Base-by-base conservation (phyloP, 1,140 invertebrate species). In the Drosophila setifemur region DNA sequence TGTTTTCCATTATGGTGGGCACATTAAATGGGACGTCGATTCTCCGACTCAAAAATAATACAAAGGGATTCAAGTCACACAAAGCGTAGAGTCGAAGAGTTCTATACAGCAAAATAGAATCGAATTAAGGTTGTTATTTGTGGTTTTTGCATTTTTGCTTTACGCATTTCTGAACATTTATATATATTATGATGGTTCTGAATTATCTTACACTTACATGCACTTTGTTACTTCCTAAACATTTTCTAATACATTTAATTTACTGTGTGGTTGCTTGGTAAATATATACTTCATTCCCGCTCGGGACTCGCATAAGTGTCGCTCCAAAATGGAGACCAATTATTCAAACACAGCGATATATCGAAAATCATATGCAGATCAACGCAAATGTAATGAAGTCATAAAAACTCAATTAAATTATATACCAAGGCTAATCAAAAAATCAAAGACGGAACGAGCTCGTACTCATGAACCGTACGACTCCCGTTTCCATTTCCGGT, bases 231-330 rank as follows among this genome's bases (percentile, higher is more conserved):
- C 40, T 55, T 53, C 73, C 79, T 85, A 85, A 78, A 86, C 81
- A 85, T 85, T 85, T 85, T 85, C 79, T 85, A 85, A 81, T 85
- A 85, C 71, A 86, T 86, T 85, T 86, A 68, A 68, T 79, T 86
- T 75, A 81, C 40, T 54, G 68, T 60, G 35, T 49, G 61, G 39
- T 47, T 52, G 58, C 48, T 60, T 29, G 28, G 33, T 55, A 28
- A 33, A 42, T 55, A 28, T 28, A 42, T 55, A 49, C 67, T 21
- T 33, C 7, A 6, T 37, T 21, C 39, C 37, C 11, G 31, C 35
- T 25, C 37, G 4, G 21, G 26, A 29, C 50, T 11, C 5, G 19
- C 21, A 28, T 48, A 48, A 16, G 4, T n/a, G 45, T 12, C 9
- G 16, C 12, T 16, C 21, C 7, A 31, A 14, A 43, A 16, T 39